A percentile compares a stretch with the other conserved stretches of the same genome.
phyloP scores from a whole-genome alignment of 2,113 vertebrate species.

The Rhegmatorhina hoffmannsi region DNA sequence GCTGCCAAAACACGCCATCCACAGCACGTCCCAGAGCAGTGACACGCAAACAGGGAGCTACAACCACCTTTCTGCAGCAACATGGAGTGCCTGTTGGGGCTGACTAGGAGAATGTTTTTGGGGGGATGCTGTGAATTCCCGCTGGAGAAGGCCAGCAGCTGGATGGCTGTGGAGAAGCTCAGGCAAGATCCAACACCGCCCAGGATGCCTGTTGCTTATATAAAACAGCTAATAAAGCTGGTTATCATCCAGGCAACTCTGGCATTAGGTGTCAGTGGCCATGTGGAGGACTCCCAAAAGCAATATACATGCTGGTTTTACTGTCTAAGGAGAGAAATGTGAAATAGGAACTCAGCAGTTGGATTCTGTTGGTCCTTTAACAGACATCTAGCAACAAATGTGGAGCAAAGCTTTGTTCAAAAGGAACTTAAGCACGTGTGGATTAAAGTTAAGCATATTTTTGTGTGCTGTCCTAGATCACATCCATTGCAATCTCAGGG shows the following conservation, averaged over 20 bases:
- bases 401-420: slow-evolving; percentile 11
- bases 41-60: accelerated
- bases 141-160: neutral
- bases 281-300: neutral
- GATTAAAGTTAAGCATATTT: slow-evolving; percentile 43
- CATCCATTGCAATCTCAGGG: neutral
- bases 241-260: slow-evolving; percentile 13
- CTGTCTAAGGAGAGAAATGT: neutral
- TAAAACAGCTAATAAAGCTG: slow-evolving; percentile 16
- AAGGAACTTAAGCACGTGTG: neutral
- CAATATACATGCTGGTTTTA: neutral
- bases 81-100: accelerated
- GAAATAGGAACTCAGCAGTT: neutral
- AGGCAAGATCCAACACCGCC: neutral
- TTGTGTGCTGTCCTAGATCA: slow-evolving; percentile 2
- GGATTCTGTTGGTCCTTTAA: neutral
- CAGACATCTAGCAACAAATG: neutral
- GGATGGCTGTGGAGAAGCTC: neutral
- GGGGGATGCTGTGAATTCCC: neutral
- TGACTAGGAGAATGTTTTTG: neutral
- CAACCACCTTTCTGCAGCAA: neutral
- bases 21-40: accelerated
- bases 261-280: slow-evolving; percentile 23
- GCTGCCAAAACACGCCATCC: neutral
- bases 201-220: neutral